Percentiles rank a stretch among this genome's conserved stretches.
These are phyloP conservation scores for Odontamblyopus lacepedii DNA, from an alignment of 2,797 vertebrate species.

Conservation along the genomic window DNA sequence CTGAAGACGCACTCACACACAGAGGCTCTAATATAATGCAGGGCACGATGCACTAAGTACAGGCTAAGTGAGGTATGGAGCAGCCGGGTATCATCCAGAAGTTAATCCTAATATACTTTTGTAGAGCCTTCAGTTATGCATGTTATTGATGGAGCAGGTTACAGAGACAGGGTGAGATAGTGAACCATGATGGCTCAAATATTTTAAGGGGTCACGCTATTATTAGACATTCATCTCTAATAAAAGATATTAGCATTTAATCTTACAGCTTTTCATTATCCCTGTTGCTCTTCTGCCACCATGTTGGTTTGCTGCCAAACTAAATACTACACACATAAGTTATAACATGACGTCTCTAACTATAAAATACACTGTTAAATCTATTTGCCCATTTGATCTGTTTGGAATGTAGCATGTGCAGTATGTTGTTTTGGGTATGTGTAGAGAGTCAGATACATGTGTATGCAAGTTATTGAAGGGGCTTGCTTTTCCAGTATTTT, in stretches of 20 bases:
- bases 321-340: no score
- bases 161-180: conserved; percentile 31
- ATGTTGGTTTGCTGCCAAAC: no score
- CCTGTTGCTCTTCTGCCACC: no score
- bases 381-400: no score
- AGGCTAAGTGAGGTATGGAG: conserved; percentile 26
- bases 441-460: background rate
- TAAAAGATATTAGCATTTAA: background rate
- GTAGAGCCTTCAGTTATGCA: conserved; percentile 21
- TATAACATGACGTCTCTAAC: no score
- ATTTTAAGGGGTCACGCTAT: background rate
- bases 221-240: no score
- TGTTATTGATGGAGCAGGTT: conserved; percentile 26
- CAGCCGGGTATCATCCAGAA: background rate
- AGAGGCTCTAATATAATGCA: conserved; percentile 19
- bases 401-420: background rate
- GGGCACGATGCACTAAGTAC: conserved; percentile 13
- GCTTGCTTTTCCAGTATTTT: background rate
- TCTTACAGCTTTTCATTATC: background rate
- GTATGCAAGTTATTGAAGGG: background rate
- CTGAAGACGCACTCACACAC: conserved; percentile 33
- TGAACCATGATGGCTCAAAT: conserved; percentile 35
- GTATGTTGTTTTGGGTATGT: background rate
- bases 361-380: no score
- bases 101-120: conserved; percentile 44